These are phyloP conservation scores for Sebastes steindachneri DNA, from an alignment of 2,797 vertebrate species.

Conservation along the genomic window DNA sequence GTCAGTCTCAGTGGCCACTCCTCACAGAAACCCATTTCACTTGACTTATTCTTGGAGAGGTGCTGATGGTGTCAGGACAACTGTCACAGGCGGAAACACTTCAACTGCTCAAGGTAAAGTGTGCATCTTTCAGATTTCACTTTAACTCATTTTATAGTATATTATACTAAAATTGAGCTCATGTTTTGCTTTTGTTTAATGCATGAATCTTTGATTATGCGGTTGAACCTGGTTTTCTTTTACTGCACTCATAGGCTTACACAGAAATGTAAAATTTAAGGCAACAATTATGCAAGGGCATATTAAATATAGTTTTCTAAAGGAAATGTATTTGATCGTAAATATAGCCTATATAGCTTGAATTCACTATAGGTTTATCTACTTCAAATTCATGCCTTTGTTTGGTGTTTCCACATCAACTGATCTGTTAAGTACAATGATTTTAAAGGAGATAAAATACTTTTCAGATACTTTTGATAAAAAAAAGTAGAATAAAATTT, in stretches of 20 bases:
- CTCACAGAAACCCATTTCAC: constrained; percentile 40
- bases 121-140: neutral
- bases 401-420: neutral
- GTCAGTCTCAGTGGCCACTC: constrained; percentile 48
- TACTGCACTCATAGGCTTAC: neutral
- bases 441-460: neutral
- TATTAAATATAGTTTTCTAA: neutral
- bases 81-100: neutral
- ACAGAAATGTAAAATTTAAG: neutral
- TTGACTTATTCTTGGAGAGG: neutral
- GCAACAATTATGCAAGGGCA: neutral
- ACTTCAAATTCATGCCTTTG: neutral
- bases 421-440: neutral
- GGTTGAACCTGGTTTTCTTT: neutral
- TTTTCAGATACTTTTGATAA: neutral
- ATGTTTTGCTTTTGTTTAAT: neutral
- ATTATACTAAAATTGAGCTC: neutral
- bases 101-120: constrained; percentile 28
- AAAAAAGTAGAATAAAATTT: neutral
- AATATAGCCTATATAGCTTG: neutral
- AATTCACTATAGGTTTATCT: neutral
- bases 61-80: neutral
- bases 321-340: neutral
- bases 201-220: neutral
- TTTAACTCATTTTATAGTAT: neutral